Base-by-base conservation (phyloP, 2,888 invertebrate species). In the Dasysyrphus tricinctus region DNA sequence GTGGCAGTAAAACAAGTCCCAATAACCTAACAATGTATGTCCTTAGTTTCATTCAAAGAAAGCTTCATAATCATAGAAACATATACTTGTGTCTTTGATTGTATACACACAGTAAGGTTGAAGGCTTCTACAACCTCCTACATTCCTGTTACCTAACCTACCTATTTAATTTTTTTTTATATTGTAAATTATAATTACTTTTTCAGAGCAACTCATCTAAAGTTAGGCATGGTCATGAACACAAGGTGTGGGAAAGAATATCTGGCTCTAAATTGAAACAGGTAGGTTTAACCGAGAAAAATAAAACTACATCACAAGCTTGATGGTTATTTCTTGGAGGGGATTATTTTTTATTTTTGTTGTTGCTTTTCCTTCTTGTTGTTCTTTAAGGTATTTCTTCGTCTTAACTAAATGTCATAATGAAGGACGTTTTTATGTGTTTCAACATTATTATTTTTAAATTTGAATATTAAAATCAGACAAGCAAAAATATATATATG, bases 401-500 rank as follows among this genome's bases (percentile, higher is more conserved):
- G 34, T 34, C 11, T 57, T 37, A 37, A 37, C 57, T 37, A 57
- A 34, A 37, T 57, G 57, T 57, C 57, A 57, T 57, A 57, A 57
- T 57, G 57, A 57, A 57, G 57, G 57, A 57, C 57, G 57, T 34
- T 57, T 57, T 57, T 37, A 57, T 57, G 34, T 34, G 16, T 57
- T 34, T 34, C 57, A 57, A 57, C 34, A 57, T 37, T 57, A 57
- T 57, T 34, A 57, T 57, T 57, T 57, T 57, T 57, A 11, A 57
- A 57, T 57, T 57, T 57, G 2, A 57, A 34, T 57, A 57, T 57
- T 57, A 57, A 34, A 16, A 57, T 16, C 34, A 57, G 34, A 57
- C 56, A 57, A n/a, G 14, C n/a, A 14, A 32, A 32, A 14, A 39
- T 12, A 12, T 39, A 39, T 24, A 24, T 24, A 37, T n/a, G n/a